Base-by-base conservation (phyloP, 1,140 invertebrate species). In the Sitobion miscanthi region DNA sequence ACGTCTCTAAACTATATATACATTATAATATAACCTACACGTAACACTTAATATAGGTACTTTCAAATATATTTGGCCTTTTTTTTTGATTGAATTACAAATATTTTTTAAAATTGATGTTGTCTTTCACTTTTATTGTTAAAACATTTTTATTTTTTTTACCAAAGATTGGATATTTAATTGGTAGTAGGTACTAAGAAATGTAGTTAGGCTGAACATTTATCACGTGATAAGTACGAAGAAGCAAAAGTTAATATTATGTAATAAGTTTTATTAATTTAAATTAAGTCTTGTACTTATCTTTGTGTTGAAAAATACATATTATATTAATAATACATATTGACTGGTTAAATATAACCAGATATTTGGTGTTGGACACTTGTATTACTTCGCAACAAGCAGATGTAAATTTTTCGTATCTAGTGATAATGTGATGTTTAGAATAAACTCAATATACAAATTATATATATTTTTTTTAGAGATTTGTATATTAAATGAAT, bases 1-100 rank as follows among this genome's bases (percentile, higher is more conserved):
- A 77, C n/a, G 0, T 54, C 4, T 54, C 4, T 54, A 54, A 42
- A 54, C 52, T 54, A 21, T 77, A 14, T 17, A 77, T 17, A 77
- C n/a, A n/a, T 77, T 77, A 77, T 77, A 77, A 42, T 25, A 23
- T 25, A 42, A 25, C 11, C 2, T 30, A 11, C 14, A 77, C 30
- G 17, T 77, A 14, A n/a, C 14, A n/a, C 14, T 17, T 77, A 77
- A 17, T 17, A 77, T 42, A 42, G 2, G 42, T n/a, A 77, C 62
- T 77, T 77, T 77, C 62, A 77, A 69, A 69, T 77, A n/a, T 77
- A 77, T 77, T 77, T n/a, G 11, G n/a, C n/a, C n/a, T n/a, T 77
- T 77, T 77, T 35, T 77, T 30, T 62, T 35, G 30, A 30, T 35
- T n/a, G 62, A 30, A 69, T 69, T 69, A 14, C 14, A 69, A 11